These are phyloP conservation scores for Hippocampus mohnikei DNA, from an alignment of 2,113 vertebrate genomes.

Conservation along the genomic window DNA sequence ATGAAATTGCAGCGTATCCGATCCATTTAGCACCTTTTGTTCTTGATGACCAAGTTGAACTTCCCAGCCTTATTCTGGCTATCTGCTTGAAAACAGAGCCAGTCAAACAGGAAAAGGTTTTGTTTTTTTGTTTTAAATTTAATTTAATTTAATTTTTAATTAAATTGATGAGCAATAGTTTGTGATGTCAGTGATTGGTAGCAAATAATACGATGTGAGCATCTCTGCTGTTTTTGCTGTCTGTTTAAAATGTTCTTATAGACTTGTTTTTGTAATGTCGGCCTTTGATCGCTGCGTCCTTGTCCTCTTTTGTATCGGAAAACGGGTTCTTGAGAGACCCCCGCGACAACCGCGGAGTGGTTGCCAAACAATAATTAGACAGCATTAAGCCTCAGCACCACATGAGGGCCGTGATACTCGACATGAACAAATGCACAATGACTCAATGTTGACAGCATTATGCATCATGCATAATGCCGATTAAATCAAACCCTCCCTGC, in stretches of 20 bases:
- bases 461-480: neutral
- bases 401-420: neutral
- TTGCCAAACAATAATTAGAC: neutral
- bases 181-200: no score
- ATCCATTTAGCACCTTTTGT: constrained; percentile 31
- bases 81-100: neutral
- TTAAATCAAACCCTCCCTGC: neutral
- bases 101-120: neutral
- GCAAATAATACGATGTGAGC: no score
- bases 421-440: neutral
- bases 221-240: neutral
- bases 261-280: neutral
- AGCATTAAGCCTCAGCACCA: neutral
- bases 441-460: neutral
- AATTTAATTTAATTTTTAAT: no score
- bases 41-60: no score
- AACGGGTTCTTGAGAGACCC: neutral
- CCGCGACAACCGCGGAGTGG: neutral
- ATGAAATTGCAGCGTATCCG: constrained; percentile 8
- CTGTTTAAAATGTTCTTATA: neutral
- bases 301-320: neutral
- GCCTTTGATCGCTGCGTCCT: neutral
- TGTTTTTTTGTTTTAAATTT: no score
- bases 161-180: no score
- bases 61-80: no score